Conservation (phyloP, 2,888 invertebrate species). For the Harpalus rubripes region DNA sequence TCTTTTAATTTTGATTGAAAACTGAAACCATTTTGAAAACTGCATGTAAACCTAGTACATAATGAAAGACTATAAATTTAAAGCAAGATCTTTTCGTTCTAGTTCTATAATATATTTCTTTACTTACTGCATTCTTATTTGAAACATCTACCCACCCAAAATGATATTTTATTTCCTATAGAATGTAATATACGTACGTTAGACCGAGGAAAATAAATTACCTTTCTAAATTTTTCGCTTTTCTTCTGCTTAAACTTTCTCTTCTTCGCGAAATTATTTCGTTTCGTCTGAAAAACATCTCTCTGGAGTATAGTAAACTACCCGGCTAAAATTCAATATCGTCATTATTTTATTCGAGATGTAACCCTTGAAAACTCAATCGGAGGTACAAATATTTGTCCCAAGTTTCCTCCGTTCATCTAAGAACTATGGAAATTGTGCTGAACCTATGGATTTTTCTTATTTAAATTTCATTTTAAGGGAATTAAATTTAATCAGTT, state of each 20-base stretch:
- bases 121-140: background rate
- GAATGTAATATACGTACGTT: background rate
- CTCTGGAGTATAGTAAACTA: slow-evolving; percentile 15
- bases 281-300: background rate
- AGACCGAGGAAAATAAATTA: background rate
- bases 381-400: slow-evolving; percentile 41
- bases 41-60: too few relatives aligned
- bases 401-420: slow-evolving; percentile 2
- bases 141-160: background rate
- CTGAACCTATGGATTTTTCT: slow-evolving; percentile 20
- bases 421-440: slow-evolving; percentile 26
- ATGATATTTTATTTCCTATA: slow-evolving; percentile 4
- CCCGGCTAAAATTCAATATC: slow-evolving; percentile 39
- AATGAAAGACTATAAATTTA: background rate
- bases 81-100: background rate
- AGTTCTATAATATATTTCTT: background rate
- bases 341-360: slow-evolving; percentile 52
- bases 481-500: slow-evolving; percentile 38
- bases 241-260: slow-evolving; percentile 12
- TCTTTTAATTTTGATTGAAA: too few relatives aligned
- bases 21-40: too few relatives aligned
- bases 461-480: slow-evolving; percentile 49
- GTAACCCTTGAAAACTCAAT: slow-evolving; percentile 42
- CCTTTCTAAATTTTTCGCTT: slow-evolving; percentile 18
- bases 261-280: slow-evolving; percentile 20